phyloP scores from a whole-genome alignment of 2,888 invertebrate species.

The Hirtodrosophila cameraria region DNA sequence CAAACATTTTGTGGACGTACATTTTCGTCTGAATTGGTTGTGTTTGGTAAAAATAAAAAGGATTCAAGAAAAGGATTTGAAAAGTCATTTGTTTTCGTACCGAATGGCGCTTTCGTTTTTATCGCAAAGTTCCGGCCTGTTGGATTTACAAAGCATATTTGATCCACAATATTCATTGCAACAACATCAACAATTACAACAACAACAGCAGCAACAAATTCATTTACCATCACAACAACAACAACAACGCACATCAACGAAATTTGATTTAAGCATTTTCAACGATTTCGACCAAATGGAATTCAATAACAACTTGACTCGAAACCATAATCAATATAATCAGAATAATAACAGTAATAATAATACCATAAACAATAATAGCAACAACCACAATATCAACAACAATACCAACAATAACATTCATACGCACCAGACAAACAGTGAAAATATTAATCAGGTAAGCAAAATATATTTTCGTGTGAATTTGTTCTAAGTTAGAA shows the following conservation, averaged over 20 bases:
- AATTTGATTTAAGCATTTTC: conserved; percentile 69
- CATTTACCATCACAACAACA: conserved; percentile 43
- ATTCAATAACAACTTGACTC: conserved; percentile 73
- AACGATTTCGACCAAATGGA: conserved; percentile 82
- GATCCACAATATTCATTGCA: conserved; percentile 79
- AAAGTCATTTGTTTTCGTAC: conserved; percentile 47
- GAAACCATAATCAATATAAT: conserved; percentile 69
- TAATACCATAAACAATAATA: conserved; percentile 75
- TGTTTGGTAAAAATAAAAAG: conserved; percentile 5
- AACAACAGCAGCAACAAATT: conserved; percentile 29
- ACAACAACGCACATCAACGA: conserved; percentile 58
- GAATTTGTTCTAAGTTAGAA: no score
- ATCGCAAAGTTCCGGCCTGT: conserved; percentile 81
- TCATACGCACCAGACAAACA: conserved; percentile 51
- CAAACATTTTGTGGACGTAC: background rate
- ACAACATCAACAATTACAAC: conserved; percentile 55
- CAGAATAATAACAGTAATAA: conserved; percentile 78
- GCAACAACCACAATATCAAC: conserved; percentile 35
- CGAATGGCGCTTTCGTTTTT: conserved; percentile 84
- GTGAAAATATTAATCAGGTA: conserved; percentile 70
- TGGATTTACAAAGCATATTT: conserved; percentile 82
- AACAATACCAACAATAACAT: conserved; percentile 64
- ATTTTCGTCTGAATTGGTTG: conserved; percentile 11
- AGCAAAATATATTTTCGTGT: conserved; percentile 10
- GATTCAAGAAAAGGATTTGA: background rate